These are phyloP conservation scores for Zapornia atra DNA, from an alignment of 2,113 vertebrate species.

Conservation along the genomic window DNA sequence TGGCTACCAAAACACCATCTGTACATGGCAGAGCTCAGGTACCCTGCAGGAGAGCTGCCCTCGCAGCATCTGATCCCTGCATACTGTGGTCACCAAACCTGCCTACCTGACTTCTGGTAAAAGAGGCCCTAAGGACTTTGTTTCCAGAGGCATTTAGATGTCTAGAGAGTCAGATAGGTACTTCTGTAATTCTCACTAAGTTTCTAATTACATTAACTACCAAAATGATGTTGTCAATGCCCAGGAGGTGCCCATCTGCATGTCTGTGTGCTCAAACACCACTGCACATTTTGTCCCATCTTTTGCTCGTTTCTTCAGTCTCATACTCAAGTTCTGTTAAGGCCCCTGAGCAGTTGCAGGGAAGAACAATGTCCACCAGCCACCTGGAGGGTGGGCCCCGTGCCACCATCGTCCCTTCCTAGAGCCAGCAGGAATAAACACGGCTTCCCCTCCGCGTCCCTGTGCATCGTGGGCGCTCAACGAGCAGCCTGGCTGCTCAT, in stretches of 20 bases:
- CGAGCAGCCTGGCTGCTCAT: not conserved
- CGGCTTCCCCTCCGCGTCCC: not conserved
- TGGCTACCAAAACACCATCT: not conserved
- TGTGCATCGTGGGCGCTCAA: accelerated
- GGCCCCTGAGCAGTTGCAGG: not conserved
- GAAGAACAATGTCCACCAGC: not conserved
- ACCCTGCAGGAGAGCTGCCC: accelerated
- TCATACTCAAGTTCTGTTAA: accelerated
- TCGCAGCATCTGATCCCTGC: accelerated
- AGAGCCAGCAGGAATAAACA: not conserved
- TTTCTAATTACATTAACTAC: not conserved
- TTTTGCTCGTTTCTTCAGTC: not conserved
- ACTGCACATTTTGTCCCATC: not conserved
- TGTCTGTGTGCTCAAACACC: not conserved
- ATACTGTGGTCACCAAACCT: not conserved
- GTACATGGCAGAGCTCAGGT: not conserved
- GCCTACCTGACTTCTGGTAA: not conserved
- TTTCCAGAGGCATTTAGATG: not conserved
- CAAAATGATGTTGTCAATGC: not conserved
- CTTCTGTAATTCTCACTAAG: not conserved
- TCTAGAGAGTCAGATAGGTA: not conserved
- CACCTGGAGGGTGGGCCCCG: not conserved
- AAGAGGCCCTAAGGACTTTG: not conserved
- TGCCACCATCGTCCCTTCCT: not conserved
- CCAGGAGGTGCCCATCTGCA: not conserved